These are phyloP conservation scores for Actias luna DNA, from an alignment of 2,888 invertebrate species.

Conservation along the genomic window DNA sequence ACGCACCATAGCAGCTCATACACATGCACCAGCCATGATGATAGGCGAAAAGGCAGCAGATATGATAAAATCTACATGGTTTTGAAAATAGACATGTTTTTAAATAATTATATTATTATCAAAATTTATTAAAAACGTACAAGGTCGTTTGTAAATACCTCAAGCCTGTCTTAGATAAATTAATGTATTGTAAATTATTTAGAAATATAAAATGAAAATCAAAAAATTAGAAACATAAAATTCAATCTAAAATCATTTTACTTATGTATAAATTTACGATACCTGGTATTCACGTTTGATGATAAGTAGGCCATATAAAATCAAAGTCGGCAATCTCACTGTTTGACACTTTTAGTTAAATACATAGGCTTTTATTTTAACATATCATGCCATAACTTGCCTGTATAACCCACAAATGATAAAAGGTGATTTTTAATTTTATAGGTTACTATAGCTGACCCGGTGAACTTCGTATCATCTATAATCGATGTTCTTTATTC, in stretches of 20 bases:
- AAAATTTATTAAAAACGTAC: neutral
- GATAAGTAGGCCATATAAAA: no score
- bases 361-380: no score
- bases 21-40: conserved; percentile 81
- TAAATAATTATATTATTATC: neutral
- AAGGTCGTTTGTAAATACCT: no score
- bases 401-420: no score
- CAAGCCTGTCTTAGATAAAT: neutral
- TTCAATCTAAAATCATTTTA: neutral
- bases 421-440: no score
- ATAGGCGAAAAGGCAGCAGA: conserved; percentile 82
- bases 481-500: no score
- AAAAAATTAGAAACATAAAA: neutral
- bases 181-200: neutral
- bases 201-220: neutral
- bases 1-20: conserved; percentile 77
- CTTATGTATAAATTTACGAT: neutral
- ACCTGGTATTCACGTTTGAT: neutral
- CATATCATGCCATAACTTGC: no score
- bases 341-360: no score
- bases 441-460: no score
- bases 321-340: no score
- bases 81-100: neutral
- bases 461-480: no score
- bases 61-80: conserved; percentile 76